These are phyloP conservation scores for Drosophila recens DNA, from an alignment of 2,888 invertebrate genomes.

Conservation along the genomic window DNA sequence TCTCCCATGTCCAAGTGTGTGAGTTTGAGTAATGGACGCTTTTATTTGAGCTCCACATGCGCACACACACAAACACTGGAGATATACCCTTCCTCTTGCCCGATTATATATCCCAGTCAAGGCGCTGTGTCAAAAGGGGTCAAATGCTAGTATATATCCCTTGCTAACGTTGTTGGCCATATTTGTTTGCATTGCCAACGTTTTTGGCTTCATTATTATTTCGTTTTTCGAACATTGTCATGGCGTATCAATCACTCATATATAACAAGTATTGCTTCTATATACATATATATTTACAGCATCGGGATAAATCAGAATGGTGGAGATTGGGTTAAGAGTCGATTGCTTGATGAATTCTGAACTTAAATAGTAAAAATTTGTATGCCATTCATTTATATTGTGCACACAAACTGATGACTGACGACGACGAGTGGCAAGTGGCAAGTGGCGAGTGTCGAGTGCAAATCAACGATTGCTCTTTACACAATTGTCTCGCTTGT, in stretches of 20 bases:
- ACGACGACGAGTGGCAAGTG: background rate
- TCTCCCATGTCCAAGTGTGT: conserved; percentile 42
- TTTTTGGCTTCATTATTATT: conserved; percentile 63
- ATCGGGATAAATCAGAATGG: conserved; percentile 9
- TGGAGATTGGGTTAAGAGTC: conserved; percentile 21
- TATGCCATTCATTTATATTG: conserved; percentile 79
- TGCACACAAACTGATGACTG: conserved; percentile 42
- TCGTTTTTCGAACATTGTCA: conserved; percentile 58
- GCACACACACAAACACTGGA: conserved; percentile 11
- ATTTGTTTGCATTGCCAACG: conserved; percentile 67
- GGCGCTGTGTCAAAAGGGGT: conserved; percentile 80
- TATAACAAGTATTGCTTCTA: conserved; percentile 4
- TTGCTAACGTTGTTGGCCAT: conserved; percentile 50
- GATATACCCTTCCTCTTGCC: background rate
- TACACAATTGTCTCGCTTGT: conserved; percentile 41
- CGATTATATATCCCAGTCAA: conserved; percentile 15
- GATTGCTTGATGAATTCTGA: conserved; percentile 59
- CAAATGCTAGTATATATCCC: conserved; percentile 69
- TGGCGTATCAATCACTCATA: conserved; percentile 77
- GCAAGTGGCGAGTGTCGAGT: conserved; percentile 41
- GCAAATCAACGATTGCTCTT: conserved; percentile 59
- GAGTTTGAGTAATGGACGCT: conserved; percentile 80
- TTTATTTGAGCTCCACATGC: conserved; percentile 75
- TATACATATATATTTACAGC: too few relatives aligned
- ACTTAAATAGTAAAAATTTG: conserved; percentile 75